Evolutionary conservation across 2,888 invertebrate genomes (phyloP).

Genomic region (Cryptocephalus primarius): DNA sequence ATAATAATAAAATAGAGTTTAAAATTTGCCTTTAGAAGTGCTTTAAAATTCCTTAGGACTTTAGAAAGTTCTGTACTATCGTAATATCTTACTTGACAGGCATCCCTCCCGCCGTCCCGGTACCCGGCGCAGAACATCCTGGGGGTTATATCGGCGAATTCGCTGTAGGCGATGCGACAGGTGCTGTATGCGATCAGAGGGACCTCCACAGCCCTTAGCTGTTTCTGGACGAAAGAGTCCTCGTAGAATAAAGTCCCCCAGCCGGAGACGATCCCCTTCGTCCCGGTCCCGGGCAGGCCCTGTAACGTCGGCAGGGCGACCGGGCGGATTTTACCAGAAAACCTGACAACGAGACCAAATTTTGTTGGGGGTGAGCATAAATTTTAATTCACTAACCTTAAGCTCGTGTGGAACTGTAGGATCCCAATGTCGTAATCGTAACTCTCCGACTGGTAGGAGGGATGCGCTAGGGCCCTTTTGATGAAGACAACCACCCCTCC

Average conservation of each 20-base stretch:
- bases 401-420: slow-evolving; percentile 9
- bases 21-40: too few relatives aligned
- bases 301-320: slow-evolving; percentile 10
- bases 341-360: slow-evolving; percentile 9
- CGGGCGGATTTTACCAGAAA: slow-evolving; percentile 13
- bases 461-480: slow-evolving; percentile 15
- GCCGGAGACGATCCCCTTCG: slow-evolving; percentile 13
- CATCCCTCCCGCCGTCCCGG: slow-evolving; percentile 15
- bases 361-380: too few relatives aligned
- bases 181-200: slow-evolving; percentile 4
- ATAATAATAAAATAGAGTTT: too few relatives aligned
- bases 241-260: slow-evolving; percentile 9
- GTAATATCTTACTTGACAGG: slow-evolving; percentile 21
- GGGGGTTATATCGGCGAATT: slow-evolving; percentile 4
- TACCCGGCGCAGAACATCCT: slow-evolving; percentile 20
- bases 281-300: slow-evolving; percentile 3
- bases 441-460: slow-evolving; percentile 5
- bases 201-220: slow-evolving; percentile 13
- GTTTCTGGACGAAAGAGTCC: background rate
- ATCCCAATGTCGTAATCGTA: slow-evolving; percentile 17
- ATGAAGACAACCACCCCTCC: slow-evolving; percentile 14
- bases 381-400: slow-evolving; percentile 7
- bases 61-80: too few relatives aligned
- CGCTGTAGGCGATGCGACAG: slow-evolving; percentile 11
- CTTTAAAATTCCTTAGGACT: too few relatives aligned